Evolutionary conservation across 2,888 invertebrate genomes (phyloP).

Genomic region (Cecidostiba fungosa): DNA sequence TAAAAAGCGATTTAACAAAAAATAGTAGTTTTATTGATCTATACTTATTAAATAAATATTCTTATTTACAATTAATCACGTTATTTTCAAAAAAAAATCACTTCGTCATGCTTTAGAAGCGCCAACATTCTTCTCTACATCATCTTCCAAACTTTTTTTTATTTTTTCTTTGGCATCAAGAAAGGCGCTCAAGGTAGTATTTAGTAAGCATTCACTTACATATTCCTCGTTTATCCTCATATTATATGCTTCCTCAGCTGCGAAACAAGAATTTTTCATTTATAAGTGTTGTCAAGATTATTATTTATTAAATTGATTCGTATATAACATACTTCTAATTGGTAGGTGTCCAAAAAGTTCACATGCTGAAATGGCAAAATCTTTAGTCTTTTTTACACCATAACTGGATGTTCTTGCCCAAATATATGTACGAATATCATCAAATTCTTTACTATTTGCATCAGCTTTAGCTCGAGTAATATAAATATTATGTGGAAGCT

Average conservation of each 20-base stretch:
- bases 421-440: slow-evolving; percentile 83
- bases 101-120: not conserved
- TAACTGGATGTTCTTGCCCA: slow-evolving; percentile 84
- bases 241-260: slow-evolving; percentile 72
- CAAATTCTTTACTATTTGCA: slow-evolving; percentile 70
- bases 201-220: slow-evolving; percentile 66
- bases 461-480: slow-evolving; percentile 83
- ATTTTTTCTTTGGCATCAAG: slow-evolving; percentile 65
- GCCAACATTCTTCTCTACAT: not conserved
- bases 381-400: slow-evolving; percentile 82
- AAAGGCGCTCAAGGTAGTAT: slow-evolving; percentile 68
- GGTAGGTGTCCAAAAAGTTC: slow-evolving; percentile 90
- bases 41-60: slow-evolving; percentile 6
- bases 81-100: not conserved
- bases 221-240: slow-evolving; percentile 69
- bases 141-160: slow-evolving; percentile 56
- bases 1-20: slow-evolving; percentile 10
- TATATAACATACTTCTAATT: slow-evolving; percentile 82
- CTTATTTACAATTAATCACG: slow-evolving; percentile 35
- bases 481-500: slow-evolving; percentile 89
- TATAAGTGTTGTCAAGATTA: not conserved
- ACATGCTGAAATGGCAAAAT: slow-evolving; percentile 87
- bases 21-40: slow-evolving; percentile 14
- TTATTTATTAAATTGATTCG: not conserved
- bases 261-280: slow-evolving; percentile 47